Evolutionary conservation across 2,888 invertebrate genomes (phyloP), one percentile per base, ranked within the genome.

Genomic region (Ectropis crepuscularia): DNA sequence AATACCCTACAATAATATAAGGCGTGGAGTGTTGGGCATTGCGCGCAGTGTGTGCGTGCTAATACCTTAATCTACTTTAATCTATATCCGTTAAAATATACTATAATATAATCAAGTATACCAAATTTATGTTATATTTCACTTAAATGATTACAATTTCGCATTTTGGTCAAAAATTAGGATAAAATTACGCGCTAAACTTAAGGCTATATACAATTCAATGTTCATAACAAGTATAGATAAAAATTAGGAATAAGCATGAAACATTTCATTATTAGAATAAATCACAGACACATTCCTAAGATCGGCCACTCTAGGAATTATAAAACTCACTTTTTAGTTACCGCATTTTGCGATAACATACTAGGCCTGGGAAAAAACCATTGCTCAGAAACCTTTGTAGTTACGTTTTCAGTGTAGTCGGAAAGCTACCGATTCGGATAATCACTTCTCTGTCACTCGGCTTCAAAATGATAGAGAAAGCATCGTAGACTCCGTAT

Each of bases 281-380:
- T 91, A 91, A 90, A 92, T 92, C 92, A 92, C 92, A 92, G 92
- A 90, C 90, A 87, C 86, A 88, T 88, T 86, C 83, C 83, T 85
- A 82, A 80, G 83, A 84, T 82, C 87, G 83, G 87, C 81, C 87
- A 81, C 81, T 80, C 76, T 76, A 78, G 74, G 79, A 80, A 81
- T 78, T 77, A 78, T 73, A 80, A 55, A 70, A 72, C 64, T 74
- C 68, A 67, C 42, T 48, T 43, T 57, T 61, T 46, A 63, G 28
- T 55, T 57, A 53, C 50, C 47, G 43, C 9, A 54, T 16, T n/a
- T 46, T 12, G 45, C 46, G 43, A 51, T 28, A 53, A n/a, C 9
- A 43, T 28, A 28, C 16, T 28, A 28, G 16, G 16, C 16, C 16
- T 28, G 16, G 16, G 16, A 28, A 28, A 28, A 28, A 28, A 28